phyloP scores from a whole-genome alignment of 53 echinoderm and acorn worm species.

The Astropecten irregularis region DNA sequence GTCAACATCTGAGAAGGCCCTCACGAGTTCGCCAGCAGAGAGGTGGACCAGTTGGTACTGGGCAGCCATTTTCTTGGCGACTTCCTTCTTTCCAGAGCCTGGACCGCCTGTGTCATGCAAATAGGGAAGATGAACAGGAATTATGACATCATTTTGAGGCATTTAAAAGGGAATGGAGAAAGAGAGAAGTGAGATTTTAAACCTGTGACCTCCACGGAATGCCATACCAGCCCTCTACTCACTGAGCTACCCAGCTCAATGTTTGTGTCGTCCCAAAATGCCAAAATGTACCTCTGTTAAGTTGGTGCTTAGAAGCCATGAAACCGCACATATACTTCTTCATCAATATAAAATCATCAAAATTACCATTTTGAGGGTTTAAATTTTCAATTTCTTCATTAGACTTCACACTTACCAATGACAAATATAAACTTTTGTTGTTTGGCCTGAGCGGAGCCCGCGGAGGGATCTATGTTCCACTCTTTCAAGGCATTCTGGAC shows the following conservation, averaged over 20 bases:
- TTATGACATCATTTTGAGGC: background rate
- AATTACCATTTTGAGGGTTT: no score
- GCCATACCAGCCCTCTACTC: no score
- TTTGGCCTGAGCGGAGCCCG: constrained; percentile 4
- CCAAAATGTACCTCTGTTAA: no score
- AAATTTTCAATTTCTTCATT: no score
- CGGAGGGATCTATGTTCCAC: constrained; percentile 52
- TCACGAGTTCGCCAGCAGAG: constrained; percentile 72
- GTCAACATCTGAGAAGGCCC: constrained; percentile 43
- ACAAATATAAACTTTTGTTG: constrained; percentile 63
- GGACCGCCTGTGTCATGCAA: constrained; percentile 79
- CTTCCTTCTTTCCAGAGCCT: constrained; percentile 82
- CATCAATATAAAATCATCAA: no score
- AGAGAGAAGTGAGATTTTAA: background rate
- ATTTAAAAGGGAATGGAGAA: background rate
- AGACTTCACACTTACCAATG: constrained; percentile 56
- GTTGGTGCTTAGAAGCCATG: no score
- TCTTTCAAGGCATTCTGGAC: constrained; percentile 76
- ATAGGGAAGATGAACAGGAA: background rate
- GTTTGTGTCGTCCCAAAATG: no score
- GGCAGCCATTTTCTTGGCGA: constrained; percentile 62
- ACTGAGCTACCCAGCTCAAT: no score
- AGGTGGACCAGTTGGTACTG: constrained; percentile 54
- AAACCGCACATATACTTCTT: no score
- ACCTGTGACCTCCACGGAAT: no score